These are phyloP conservation scores for Cygnus olor DNA, from an alignment of 2,797 vertebrate genomes.

Conservation along the genomic window DNA sequence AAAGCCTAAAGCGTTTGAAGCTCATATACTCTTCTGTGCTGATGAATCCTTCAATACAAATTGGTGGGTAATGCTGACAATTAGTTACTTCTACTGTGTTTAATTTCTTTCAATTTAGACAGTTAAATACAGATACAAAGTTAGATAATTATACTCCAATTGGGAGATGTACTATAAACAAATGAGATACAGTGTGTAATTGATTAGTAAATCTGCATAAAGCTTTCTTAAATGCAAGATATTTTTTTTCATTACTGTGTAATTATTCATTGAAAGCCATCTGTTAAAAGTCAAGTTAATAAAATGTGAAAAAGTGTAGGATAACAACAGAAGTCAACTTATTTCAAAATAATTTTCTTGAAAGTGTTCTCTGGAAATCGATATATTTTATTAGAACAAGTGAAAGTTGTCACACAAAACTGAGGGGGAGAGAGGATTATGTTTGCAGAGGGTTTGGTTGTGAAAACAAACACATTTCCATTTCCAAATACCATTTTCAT, in stretches of 20 bases:
- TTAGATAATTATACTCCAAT: neutral
- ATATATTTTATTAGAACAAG: neutral
- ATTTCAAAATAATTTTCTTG: constrained; percentile 9
- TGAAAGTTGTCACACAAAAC: neutral
- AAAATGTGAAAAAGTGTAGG: constrained; percentile 25
- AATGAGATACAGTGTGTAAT: constrained; percentile 12
- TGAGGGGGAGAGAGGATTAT: neutral
- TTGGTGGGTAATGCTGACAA: neutral
- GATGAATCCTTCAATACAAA: neutral
- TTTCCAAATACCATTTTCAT: neutral
- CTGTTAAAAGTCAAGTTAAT: constrained; percentile 53
- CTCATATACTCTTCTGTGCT: neutral
- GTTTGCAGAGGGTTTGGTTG: neutral
- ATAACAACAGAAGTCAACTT: constrained; percentile 26
- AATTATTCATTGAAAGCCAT: constrained; percentile 58
- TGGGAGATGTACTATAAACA: constrained; percentile 30
- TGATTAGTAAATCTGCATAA: constrained; percentile 44
- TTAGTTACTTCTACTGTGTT: constrained; percentile 15
- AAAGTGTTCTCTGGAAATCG: constrained; percentile 5
- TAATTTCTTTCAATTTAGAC: constrained; percentile 38
- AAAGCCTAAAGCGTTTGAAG: neutral
- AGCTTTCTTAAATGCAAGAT: constrained; percentile 32
- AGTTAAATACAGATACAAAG: constrained; percentile 40
- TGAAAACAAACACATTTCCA: neutral
- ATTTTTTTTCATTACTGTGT: constrained; percentile 43